Percentiles rank a stretch among this genome's conserved stretches.
Evolutionary conservation across 2,888 invertebrate genomes (phyloP).

Genomic region (Eulithis prunata): DNA sequence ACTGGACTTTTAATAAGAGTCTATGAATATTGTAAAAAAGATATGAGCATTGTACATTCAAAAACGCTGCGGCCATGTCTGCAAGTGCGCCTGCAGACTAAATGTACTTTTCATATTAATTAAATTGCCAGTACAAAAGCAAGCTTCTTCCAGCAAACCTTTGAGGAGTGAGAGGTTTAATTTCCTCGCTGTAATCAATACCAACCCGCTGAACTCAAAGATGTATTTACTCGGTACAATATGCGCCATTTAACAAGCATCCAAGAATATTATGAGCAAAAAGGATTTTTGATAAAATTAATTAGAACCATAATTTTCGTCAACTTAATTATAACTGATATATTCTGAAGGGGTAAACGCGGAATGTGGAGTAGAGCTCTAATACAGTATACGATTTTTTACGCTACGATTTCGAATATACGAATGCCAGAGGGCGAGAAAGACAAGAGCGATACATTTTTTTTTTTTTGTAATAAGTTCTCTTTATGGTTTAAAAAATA

Average conservation of each 20-base stretch:
- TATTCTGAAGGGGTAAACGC: conserved; percentile 22
- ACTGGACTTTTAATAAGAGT: too few species aligned
- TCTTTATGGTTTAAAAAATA: too few species aligned
- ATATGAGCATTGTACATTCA: too few species aligned
- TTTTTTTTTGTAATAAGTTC: too few species aligned
- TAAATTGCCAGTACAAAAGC: neutral
- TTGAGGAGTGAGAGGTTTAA: neutral
- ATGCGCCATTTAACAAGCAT: conserved; percentile 17
- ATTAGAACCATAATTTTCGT: conserved; percentile 25
- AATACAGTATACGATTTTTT: conserved; percentile 3
- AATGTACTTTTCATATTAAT: too few species aligned
- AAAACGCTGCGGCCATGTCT: too few species aligned
- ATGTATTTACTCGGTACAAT: conserved; percentile 5
- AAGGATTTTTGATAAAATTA: conserved; percentile 26
- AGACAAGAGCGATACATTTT: neutral
- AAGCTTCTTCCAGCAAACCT: neutral
- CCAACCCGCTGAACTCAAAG: neutral
- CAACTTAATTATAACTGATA: conserved; percentile 30
- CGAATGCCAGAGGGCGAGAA: too few species aligned
- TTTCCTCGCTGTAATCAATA: neutral
- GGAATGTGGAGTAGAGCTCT: neutral
- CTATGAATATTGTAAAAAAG: too few species aligned
- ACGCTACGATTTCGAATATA: neutral
- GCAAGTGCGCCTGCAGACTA: too few species aligned
- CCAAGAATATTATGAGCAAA: conserved; percentile 21